Evolutionary conservation across 1,140 invertebrate species (phyloP), one percentile per base, ranked within the genome.

Genomic region (Drosophila funebris): DNA sequence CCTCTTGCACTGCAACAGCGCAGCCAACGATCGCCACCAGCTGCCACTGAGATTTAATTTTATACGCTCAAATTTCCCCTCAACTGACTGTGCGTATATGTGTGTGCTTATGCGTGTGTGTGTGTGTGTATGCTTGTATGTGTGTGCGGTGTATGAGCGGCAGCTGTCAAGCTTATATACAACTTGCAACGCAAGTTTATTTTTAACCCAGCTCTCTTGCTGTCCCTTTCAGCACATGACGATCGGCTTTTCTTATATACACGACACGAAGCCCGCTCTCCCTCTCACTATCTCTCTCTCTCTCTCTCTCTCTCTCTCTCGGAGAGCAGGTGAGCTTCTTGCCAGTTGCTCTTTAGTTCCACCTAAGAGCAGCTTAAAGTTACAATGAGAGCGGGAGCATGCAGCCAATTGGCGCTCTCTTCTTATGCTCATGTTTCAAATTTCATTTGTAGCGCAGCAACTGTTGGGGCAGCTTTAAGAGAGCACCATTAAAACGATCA

Each of bases 161-260:
- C 80, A 85, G 82, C 82, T 87, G 84, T 72, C 54, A 20, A 89
- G 76, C 73, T 87, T 87, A 75, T 78, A 14, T 81, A 67, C 58
- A 66, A 78, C 67, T 57, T 57, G 75, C 46, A 36, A 39, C 37
- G 61, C 73, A 83, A 88, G 83, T 83, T 88, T 88, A 71, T 79
- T 76, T 82, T 79, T 76, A 84, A 66, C 72, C 68, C 50, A 24
- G 37, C 36, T 29, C 73, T 29, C 73, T 27, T 61, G 57, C 48
- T 56, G 58, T 74, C 72, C 50, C 72, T 63, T 46, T 73, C 60
- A 16, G 5, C 16, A 0, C 11, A 22, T 16, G 29, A 62, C 41
- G 37, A 22, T 63, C 67, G 68, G 33, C 29, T 71, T 43, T 22
- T 33, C 46, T 31, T 68, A 73, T 62, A 13, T 64, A 71, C 53